A percentile compares a stretch with the other conserved stretches of the same genome.
These are phyloP conservation scores for Globia sparganii DNA, from an alignment of 2,888 invertebrate species.

Conservation along the genomic window DNA sequence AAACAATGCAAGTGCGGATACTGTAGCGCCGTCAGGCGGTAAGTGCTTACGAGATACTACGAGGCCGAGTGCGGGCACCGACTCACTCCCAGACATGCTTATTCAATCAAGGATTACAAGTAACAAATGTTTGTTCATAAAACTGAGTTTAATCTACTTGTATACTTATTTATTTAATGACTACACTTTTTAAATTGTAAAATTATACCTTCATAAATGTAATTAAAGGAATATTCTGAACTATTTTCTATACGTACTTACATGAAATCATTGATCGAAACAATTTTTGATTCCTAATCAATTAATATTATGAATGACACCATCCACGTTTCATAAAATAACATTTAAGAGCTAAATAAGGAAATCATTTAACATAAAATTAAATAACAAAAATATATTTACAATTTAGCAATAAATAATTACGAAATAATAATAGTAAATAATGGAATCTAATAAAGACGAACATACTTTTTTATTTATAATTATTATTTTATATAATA, in stretches of 20 bases:
- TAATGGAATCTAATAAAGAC: slow-evolving; percentile 76
- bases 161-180: slow-evolving; percentile 87
- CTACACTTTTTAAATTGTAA: slow-evolving; percentile 83
- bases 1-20: slow-evolving; percentile 51
- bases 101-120: slow-evolving; percentile 77
- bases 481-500: slow-evolving; percentile 65
- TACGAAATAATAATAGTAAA: slow-evolving; percentile 81
- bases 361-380: slow-evolving; percentile 87
- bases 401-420: slow-evolving; percentile 90
- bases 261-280: slow-evolving; percentile 66
- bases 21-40: slow-evolving; percentile 32
- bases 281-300: slow-evolving; percentile 49
- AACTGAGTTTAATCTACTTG: slow-evolving; percentile 79
- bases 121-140: slow-evolving; percentile 81
- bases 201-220: slow-evolving; percentile 71
- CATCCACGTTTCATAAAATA: slow-evolving; percentile 69
- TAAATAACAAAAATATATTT: slow-evolving; percentile 90
- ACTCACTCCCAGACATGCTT: slow-evolving; percentile 45
- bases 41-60: slow-evolving; percentile 31
- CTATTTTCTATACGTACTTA: slow-evolving; percentile 67
- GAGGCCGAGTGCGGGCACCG: slow-evolving; percentile 12
- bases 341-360: slow-evolving; percentile 73
- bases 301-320: slow-evolving; percentile 60
- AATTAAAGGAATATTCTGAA: slow-evolving; percentile 74
- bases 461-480: slow-evolving; percentile 68